Evolutionary conservation across 1,140 invertebrate genomes (phyloP).

Genomic region (Oryzaephilus surinamensis): DNA sequence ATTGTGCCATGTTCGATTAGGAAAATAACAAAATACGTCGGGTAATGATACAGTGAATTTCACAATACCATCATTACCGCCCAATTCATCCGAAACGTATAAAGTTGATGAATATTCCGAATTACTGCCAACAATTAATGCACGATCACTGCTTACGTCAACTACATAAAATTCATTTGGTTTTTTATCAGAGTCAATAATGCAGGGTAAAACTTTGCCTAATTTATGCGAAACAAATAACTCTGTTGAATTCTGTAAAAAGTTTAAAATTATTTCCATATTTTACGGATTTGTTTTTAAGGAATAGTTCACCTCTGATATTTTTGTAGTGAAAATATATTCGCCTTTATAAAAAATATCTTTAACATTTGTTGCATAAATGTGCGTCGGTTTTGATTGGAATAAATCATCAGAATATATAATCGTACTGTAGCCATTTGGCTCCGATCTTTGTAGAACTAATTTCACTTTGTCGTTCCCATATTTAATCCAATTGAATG

Average conservation of each 20-base stretch:
- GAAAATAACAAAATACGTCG: conserved; percentile 74
- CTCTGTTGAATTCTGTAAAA: conserved; percentile 52
- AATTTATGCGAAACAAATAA: conserved; percentile 69
- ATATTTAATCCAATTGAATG: conserved; percentile 56
- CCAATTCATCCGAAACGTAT: conserved; percentile 59
- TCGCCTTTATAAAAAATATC: conserved; percentile 75
- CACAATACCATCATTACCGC: conserved; percentile 42
- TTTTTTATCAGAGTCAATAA: conserved; percentile 59
- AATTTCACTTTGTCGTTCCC: conserved; percentile 38
- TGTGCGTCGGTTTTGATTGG: conserved; percentile 33
- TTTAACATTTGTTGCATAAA: conserved; percentile 57
- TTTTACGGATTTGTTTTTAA: no score
- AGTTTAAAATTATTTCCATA: conserved; percentile 29
- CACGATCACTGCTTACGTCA: conserved; percentile 68
- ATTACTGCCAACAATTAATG: conserved; percentile 77
- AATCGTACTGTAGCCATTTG: conserved; percentile 48
- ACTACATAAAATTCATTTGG: conserved; percentile 67
- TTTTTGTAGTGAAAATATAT: conserved; percentile 72
- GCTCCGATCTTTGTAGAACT: conserved; percentile 60
- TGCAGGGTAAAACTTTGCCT: conserved; percentile 55
- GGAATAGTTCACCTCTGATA: no score
- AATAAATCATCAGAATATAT: conserved; percentile 42
- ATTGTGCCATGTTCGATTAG: conserved; percentile 64
- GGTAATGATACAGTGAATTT: conserved; percentile 71
- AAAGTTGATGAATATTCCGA: conserved; percentile 61